These are phyloP conservation scores for Hemitrygon akajei DNA, from an alignment of 2,797 vertebrate genomes.

Conservation along the genomic window DNA sequence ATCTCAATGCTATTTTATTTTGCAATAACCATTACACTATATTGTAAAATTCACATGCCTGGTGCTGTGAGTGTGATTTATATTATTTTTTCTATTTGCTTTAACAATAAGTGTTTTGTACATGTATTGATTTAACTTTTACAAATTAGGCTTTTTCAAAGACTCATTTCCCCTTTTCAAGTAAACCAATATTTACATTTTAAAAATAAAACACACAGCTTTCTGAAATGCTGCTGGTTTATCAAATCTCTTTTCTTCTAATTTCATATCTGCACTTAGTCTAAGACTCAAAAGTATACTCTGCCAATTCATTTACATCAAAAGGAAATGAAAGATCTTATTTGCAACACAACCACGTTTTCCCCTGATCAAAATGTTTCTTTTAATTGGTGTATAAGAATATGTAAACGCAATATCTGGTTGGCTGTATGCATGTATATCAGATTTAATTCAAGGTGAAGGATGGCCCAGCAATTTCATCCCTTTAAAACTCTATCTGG, in stretches of 20 bases:
- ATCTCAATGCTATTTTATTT: conserved; percentile 95
- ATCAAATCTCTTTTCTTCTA: background rate
- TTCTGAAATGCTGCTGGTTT: background rate
- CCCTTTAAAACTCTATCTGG: conserved; percentile 34
- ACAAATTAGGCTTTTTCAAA: conserved; percentile 32
- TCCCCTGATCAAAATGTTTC: conserved; percentile 3
- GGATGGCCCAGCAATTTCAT: conserved; percentile 27
- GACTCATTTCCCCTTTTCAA: conserved; percentile 25
- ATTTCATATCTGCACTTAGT: conserved; percentile 20
- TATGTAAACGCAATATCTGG: background rate
- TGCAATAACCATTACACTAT: conserved; percentile 92
- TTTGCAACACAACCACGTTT: background rate
- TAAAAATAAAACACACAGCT: background rate
- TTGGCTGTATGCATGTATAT: conserved; percentile 22
- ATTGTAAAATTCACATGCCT: conserved; percentile 57
- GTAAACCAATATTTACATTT: conserved; percentile 25
- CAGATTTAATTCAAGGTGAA: conserved; percentile 32
- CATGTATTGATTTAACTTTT: conserved; percentile 49
- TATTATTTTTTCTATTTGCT: conserved; percentile 68
- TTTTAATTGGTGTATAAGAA: conserved; percentile 33
- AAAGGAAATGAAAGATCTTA: conserved; percentile 32
- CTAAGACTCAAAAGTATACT: background rate
- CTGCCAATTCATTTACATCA: conserved; percentile 6
- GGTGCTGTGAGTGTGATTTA: conserved; percentile 63
- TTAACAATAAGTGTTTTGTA: conserved; percentile 72